phyloP scores from a whole-genome alignment of 2,113 vertebrate species.

The Tringa solitaria region DNA sequence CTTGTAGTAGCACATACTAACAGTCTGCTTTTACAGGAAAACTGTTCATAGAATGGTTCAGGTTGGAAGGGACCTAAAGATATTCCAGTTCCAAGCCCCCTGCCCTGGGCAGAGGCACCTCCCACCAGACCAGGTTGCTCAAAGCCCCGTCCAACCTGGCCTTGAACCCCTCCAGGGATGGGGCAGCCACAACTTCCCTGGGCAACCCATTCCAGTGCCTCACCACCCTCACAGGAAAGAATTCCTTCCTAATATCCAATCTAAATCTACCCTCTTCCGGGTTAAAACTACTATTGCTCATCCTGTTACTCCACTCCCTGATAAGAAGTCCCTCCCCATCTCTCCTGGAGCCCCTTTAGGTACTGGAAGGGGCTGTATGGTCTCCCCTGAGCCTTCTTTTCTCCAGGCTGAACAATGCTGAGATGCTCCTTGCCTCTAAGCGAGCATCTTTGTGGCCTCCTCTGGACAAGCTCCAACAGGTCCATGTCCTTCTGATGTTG shows the following conservation, averaged over 20 bases:
- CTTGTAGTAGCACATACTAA: accelerated
- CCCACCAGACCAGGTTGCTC: not conserved
- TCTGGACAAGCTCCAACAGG: not conserved
- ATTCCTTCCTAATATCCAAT: not conserved
- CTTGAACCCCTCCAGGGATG: not conserved
- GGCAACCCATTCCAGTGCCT: not conserved
- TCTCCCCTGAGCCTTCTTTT: not conserved
- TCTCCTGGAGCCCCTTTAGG: not conserved
- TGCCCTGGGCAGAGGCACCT: not conserved
- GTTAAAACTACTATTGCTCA: not conserved
- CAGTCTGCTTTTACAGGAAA: not conserved
- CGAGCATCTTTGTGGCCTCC: not conserved
- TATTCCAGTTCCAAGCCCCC: not conserved
- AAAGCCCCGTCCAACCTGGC: not conserved
- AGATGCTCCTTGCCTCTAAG: not conserved
- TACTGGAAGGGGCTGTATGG: not conserved
- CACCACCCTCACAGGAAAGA: not conserved
- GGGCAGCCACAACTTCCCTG: not conserved
- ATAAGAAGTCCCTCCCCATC: not conserved
- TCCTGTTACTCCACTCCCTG: not conserved
- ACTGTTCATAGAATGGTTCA: not conserved
- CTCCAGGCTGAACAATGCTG: not conserved
- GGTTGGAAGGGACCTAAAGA: not conserved
- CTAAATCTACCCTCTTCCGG: not conserved
- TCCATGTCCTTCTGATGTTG: not conserved